Percentiles rank a stretch among this genome's conserved stretches.
Evolutionary conservation across 2,113 vertebrate species (phyloP).

Genomic region (Podocnemis expansa): DNA sequence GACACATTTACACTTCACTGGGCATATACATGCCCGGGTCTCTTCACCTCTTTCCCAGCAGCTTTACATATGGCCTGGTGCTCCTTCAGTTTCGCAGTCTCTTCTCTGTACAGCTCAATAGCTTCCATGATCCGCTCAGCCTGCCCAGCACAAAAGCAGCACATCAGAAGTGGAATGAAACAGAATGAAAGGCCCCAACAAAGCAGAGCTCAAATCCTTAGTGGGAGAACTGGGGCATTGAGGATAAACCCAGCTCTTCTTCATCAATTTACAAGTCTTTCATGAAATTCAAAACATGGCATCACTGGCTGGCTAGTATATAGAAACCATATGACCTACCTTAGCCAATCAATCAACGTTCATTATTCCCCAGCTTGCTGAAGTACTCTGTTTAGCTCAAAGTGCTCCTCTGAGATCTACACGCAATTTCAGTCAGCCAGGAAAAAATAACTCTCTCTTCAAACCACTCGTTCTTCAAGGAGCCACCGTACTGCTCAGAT

Average conservation of each 20-base stretch:
- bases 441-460: not conserved
- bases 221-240: not conserved
- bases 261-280: not conserved
- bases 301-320: not conserved
- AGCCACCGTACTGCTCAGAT: not conserved
- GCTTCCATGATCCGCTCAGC: constrained; percentile 97
- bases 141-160: constrained; percentile 65
- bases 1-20: rapidly evolving
- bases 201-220: not conserved
- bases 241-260: not conserved
- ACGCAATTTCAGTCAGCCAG: not conserved
- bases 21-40: not conserved
- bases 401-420: not conserved
- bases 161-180: not conserved
- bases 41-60: constrained; percentile 89
- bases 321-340: not conserved
- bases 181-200: not conserved
- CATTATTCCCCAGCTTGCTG: not conserved
- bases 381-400: not conserved
- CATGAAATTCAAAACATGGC: not conserved
- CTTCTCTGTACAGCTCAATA: constrained; percentile 89
- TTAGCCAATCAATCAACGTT: not conserved
- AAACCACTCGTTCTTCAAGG: not conserved
- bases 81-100: constrained; percentile 86
- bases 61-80: constrained; percentile 85